These are phyloP conservation scores for Chaitophorus viminalis DNA, from an alignment of 2,888 invertebrate species.

Conservation along the genomic window DNA sequence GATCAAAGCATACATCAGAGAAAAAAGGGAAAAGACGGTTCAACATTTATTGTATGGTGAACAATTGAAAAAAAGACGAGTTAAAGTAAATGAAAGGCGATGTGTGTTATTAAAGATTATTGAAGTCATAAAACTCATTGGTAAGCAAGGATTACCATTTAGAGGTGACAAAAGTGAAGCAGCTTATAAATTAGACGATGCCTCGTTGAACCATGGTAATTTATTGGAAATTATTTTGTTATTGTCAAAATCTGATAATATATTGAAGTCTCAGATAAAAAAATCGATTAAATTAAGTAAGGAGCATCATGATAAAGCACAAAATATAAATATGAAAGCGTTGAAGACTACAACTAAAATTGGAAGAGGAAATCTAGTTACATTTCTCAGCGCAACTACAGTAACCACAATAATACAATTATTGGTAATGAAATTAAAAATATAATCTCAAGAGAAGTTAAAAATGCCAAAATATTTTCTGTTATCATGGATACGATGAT, in stretches of 20 bases:
- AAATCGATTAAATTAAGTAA: not conserved
- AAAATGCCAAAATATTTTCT: constrained; percentile 4
- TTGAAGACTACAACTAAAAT: not conserved
- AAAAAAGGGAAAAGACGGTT: not conserved
- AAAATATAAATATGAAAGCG: constrained; percentile 7
- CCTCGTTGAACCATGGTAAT: not conserved
- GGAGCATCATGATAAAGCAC: not conserved
- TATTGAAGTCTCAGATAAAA: not conserved
- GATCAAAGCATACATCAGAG: not conserved
- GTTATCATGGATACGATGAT: constrained; percentile 5
- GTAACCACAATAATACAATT: constrained; percentile 8
- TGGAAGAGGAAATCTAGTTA: not conserved
- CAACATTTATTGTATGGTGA: constrained; percentile 1
- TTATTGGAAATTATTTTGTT: not conserved
- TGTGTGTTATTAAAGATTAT: not conserved
- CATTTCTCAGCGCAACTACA: constrained; percentile 6
- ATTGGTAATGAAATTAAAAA: constrained; percentile 25
- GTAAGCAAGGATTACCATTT: not conserved
- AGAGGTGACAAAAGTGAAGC: constrained; percentile 5
- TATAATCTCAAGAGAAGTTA: constrained; percentile 18
- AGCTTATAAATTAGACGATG: constrained; percentile 5
- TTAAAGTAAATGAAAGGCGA: not conserved
- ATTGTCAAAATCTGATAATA: not conserved
- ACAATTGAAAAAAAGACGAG: not conserved
- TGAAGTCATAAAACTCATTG: constrained; percentile 2